phyloP scores from a whole-genome alignment of 2,113 vertebrate genomes.

The Climacteris rufus region DNA sequence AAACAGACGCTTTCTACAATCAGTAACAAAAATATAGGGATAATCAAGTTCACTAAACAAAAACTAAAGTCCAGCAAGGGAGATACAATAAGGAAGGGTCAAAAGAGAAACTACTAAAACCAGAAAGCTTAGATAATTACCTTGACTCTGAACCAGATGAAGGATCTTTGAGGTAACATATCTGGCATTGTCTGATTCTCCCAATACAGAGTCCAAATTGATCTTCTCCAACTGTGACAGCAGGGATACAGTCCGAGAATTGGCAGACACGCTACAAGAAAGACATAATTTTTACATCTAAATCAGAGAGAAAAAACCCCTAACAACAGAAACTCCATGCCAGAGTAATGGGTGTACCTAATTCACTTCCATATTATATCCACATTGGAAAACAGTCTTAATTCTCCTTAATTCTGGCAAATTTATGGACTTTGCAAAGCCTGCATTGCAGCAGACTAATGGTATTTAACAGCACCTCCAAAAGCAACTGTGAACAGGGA shows the following conservation, averaged over 20 bases:
- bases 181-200: constrained; percentile 80
- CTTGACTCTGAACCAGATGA: constrained; percentile 95
- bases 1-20: neutral
- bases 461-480: neutral
- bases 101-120: neutral
- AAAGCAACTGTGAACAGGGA: neutral
- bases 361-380: neutral
- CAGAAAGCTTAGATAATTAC: constrained; percentile 61
- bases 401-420: neutral
- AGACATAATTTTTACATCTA: neutral
- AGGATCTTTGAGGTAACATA: constrained; percentile 91
- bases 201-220: constrained; percentile 73
- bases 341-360: neutral
- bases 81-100: neutral
- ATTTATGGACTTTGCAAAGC: neutral
- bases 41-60: neutral
- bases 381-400: neutral
- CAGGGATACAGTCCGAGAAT: constrained; percentile 83
- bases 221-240: constrained; percentile 91
- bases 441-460: neutral
- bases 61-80: neutral
- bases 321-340: neutral
- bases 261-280: constrained; percentile 78
- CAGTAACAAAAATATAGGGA: neutral
- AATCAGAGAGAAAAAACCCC: neutral